These are phyloP conservation scores for Hemicrepidius hirtus DNA, from an alignment of 2,888 invertebrate species.

Conservation along the genomic window DNA sequence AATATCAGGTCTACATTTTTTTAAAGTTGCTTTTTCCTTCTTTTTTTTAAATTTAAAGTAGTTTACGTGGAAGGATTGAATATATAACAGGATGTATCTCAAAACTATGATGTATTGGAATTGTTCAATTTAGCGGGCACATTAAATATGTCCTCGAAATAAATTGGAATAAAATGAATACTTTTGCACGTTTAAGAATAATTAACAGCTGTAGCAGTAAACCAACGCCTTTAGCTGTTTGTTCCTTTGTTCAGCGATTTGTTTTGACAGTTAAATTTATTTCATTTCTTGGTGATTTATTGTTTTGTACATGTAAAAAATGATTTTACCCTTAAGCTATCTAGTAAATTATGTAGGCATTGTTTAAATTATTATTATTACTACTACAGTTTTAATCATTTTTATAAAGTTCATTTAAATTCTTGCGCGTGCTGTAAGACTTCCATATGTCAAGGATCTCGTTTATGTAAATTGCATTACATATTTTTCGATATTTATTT, in stretches of 20 bases:
- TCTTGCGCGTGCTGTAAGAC: constrained; percentile 4
- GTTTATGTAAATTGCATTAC: constrained; percentile 9
- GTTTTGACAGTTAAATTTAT: constrained; percentile 46
- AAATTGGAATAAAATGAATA: constrained; percentile 16
- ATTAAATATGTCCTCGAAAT: constrained; percentile 7
- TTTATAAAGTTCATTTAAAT: constrained; percentile 5
- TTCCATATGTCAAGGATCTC: constrained; percentile 38
- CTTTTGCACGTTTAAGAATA: constrained; percentile 36
- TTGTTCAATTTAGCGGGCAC: neutral
- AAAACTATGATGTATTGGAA: neutral
- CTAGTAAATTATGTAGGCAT: constrained; percentile 38
- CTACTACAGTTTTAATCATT: constrained; percentile 20
- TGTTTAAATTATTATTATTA: constrained; percentile 30
- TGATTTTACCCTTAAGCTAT: constrained; percentile 19
- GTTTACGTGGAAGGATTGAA: no score
- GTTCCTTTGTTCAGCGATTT: constrained; percentile 40
- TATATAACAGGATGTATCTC: neutral
- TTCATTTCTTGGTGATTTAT: constrained; percentile 44
- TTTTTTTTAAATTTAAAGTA: no score
- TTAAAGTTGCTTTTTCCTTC: no score
- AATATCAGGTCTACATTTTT: no score
- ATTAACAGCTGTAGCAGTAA: constrained; percentile 37
- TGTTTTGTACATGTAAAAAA: constrained; percentile 29
- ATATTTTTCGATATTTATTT: neutral
- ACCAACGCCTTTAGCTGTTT: constrained; percentile 38